Percentiles rank a stretch among this genome's conserved stretches.
Conservation (phyloP, 1,140 invertebrate species). For the Drosophila kikkawai region DNA sequence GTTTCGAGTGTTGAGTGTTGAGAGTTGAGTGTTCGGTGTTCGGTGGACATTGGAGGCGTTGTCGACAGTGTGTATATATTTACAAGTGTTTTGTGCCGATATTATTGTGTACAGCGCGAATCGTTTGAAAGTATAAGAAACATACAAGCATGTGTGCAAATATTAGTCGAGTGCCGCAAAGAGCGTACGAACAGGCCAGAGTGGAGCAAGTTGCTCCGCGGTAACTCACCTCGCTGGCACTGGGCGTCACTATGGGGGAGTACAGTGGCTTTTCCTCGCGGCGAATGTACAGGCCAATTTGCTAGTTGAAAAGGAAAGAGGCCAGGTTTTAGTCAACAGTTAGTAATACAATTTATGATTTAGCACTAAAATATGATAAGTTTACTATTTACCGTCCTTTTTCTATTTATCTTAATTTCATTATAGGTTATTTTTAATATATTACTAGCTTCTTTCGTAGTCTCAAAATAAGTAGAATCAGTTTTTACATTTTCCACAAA, state of each 20-base stretch:
- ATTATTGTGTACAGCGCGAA: constrained; percentile 57
- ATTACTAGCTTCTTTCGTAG: not conserved
- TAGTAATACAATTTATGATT: not conserved
- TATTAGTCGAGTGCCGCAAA: constrained; percentile 74
- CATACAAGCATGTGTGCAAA: constrained; percentile 71
- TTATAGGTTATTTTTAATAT: not conserved
- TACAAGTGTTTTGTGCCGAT: constrained; percentile 68
- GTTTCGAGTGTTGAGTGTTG: not conserved
- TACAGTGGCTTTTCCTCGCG: constrained; percentile 76
- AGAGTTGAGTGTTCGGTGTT: constrained; percentile 22
- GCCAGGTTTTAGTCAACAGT: not conserved
- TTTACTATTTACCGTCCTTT: no score
- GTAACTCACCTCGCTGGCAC: constrained; percentile 73
- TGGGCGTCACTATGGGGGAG: constrained; percentile 73
- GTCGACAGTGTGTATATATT: constrained; percentile 58
- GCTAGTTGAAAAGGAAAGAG: constrained; percentile 37
- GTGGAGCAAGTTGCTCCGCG: constrained; percentile 1
- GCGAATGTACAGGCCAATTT: constrained; percentile 76
- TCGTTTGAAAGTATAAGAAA: constrained; percentile 80
- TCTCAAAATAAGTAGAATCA: no score
- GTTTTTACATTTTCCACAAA: not conserved
- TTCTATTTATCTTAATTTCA: not conserved
- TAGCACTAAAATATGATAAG: no score
- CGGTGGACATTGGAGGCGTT: constrained; percentile 48
- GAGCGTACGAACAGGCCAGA: constrained; percentile 30